phyloP scores from a whole-genome alignment of 1,140 invertebrate species.

The Fopius arisanus region DNA sequence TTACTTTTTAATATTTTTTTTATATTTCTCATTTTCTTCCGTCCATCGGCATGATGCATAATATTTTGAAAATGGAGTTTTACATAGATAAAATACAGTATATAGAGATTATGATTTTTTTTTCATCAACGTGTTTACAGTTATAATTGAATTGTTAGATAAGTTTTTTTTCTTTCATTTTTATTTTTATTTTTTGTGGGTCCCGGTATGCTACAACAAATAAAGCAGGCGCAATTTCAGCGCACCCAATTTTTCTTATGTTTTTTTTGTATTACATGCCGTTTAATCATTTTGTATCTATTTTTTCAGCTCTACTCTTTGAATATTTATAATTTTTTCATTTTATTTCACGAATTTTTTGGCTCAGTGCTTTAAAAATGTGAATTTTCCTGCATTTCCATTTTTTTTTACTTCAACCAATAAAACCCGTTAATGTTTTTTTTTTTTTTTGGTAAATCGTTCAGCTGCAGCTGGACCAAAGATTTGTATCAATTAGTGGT shows the following conservation, averaged over 20 bases:
- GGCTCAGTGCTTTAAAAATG: background rate
- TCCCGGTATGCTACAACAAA: conserved; percentile 44
- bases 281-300: conserved; percentile 1
- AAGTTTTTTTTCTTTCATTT: conserved; percentile 31
- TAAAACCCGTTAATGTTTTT: background rate
- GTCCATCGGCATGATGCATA: conserved; percentile 35
- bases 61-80: conserved; percentile 24
- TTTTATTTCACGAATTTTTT: background rate
- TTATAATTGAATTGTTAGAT: conserved; percentile 42
- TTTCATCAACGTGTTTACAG: conserved; percentile 38
- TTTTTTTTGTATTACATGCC: conserved; percentile 20
- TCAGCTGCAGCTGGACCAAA: background rate
- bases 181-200: conserved; percentile 39
- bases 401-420: background rate
- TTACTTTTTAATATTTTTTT: conserved; percentile 18
- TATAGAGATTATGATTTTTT: conserved; percentile 43
- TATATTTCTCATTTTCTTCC: conserved; percentile 13
- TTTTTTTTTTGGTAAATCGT: background rate
- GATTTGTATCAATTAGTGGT: background rate
- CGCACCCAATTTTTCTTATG: conserved; percentile 2
- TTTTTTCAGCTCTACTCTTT: conserved; percentile 4
- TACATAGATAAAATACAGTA: conserved; percentile 39
- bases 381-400: background rate
- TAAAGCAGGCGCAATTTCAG: conserved; percentile 37
- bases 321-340: background rate